A percentile compares a stretch with the other conserved stretches of the same genome.
Evolutionary conservation across 2,888 invertebrate species (phyloP).

Genomic region (Oegoconia quadripuncta): DNA sequence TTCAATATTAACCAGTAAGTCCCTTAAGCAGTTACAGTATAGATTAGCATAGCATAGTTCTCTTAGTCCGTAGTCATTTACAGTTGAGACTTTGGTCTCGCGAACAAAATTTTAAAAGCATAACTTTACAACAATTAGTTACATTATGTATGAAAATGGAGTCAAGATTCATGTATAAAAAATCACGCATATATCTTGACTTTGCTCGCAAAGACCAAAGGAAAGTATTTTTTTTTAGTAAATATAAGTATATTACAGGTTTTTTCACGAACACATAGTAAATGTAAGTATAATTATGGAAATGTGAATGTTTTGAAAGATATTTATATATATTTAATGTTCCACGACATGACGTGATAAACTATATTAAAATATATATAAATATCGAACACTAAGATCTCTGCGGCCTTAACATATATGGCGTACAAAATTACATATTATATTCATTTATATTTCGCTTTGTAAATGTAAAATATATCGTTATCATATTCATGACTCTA

Average conservation of each 20-base stretch:
- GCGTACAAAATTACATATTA: constrained; percentile 55
- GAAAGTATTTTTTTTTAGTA: constrained; percentile 20
- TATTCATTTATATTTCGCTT: constrained; percentile 26
- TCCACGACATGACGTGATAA: not conserved
- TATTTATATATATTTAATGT: not conserved
- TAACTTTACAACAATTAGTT: too few relatives aligned
- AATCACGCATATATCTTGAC: constrained; percentile 6
- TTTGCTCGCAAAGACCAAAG: constrained; percentile 19
- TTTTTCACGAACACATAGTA: constrained; percentile 29
- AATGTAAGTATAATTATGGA: constrained; percentile 10
- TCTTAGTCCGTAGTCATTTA: constrained; percentile 27
- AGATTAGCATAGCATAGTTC: constrained; percentile 56
- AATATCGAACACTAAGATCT: constrained; percentile 2
- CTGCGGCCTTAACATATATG: constrained; percentile 16
- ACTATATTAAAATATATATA: constrained; percentile 1
- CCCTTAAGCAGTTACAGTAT: constrained; percentile 70
- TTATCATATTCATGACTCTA: constrained; percentile 27
- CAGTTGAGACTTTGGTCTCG: constrained; percentile 18
- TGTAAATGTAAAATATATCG: constrained; percentile 38
- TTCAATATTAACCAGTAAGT: constrained; percentile 71
- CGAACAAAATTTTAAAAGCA: too few relatives aligned
- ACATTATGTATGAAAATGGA: too few relatives aligned
- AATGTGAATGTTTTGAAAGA: constrained; percentile 8
- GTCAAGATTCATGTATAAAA: too few relatives aligned
- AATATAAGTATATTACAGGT: constrained; percentile 43